Percentiles rank a stretch among this genome's conserved stretches.
Conservation (phyloP, 2,888 invertebrate genomes). For the Parochlus steinenii region DNA sequence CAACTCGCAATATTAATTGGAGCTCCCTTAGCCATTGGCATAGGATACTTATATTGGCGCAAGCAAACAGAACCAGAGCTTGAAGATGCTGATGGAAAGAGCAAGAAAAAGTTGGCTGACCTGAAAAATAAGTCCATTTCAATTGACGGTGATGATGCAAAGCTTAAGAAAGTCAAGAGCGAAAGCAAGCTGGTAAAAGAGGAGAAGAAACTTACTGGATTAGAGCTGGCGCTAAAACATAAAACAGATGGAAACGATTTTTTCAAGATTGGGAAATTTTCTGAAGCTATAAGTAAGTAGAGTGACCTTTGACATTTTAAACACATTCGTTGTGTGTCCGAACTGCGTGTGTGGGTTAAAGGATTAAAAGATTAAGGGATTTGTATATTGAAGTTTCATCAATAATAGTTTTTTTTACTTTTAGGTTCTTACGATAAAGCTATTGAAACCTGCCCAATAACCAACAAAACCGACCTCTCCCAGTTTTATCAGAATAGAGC, state of each 20-base stretch:
- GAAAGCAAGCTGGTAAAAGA: constrained; percentile 13
- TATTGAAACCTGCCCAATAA: constrained; percentile 70
- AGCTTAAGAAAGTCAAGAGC: constrained; percentile 28
- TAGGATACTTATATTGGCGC: constrained; percentile 61
- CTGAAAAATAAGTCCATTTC: constrained; percentile 41
- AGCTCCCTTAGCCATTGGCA: constrained; percentile 64
- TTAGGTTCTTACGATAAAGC: constrained; percentile 76
- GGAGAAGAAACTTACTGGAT: constrained; percentile 33
- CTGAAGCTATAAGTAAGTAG: constrained; percentile 93
- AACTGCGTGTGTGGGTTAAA: too few relatives aligned
- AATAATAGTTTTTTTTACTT: too few relatives aligned
- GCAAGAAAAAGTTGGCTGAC: constrained; percentile 36
- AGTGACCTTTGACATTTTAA: too few relatives aligned
- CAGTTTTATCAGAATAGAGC: constrained; percentile 94
- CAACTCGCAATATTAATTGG: constrained; percentile 71
- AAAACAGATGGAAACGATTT: constrained; percentile 80
- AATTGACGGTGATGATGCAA: constrained; percentile 39
- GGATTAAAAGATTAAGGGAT: too few relatives aligned
- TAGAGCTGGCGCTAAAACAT: constrained; percentile 56
- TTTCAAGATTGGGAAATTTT: constrained; percentile 73
- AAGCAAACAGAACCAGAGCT: constrained; percentile 15
- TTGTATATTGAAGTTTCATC: too few relatives aligned
- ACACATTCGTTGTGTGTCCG: too few relatives aligned
- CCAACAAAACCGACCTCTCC: constrained; percentile 57
- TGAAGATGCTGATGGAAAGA: constrained; percentile 29